Evolutionary conservation across 1,140 invertebrate genomes (phyloP), one percentile per base, ranked within the genome.

Genomic region (Dendrolimus punctatus): DNA sequence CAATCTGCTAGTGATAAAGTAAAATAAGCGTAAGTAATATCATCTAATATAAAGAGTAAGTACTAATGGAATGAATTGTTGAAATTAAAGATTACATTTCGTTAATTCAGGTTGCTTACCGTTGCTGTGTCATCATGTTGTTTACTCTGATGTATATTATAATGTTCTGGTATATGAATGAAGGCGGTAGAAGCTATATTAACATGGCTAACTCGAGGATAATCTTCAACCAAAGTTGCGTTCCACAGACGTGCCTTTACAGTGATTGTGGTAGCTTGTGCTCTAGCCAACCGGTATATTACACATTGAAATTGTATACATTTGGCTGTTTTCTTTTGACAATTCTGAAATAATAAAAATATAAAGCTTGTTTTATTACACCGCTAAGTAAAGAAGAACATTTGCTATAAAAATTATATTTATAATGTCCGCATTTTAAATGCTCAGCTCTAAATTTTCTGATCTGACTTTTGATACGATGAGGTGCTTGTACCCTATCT

Each of bases 171-270:
- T 59, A 97, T 91, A 58, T 90, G 78, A 40, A 97, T 91, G 60
- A 88, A 89, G 1, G 94, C 96, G 49, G 88, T 89, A 0, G 96
- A 97, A 39, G 91, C 90, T 49, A 97, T 96, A 63, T 90, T 90
- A 0, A 98, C 95, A 45, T 91, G 89, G 73, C 95, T 93, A n/a
- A 96, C 94, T 46, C 92, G 89, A 0, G 94, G 92, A 84, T 96
- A 97, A 77, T 97, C 94, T 73, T 95, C 93, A 1, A 95, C 92
- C 8, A 98, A 85, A 0, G 96, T 98, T 1, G 93, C 92, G 88
- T 97, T 98, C 96, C 96, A 98, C 6, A 98, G 87, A 49, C 95
- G 90, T 2, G 95, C 93, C 69, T 90, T 91, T 10, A 98, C 90
- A 42, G 90, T 91, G 57, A 98, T 95, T 1, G 92, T 93, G 2